Evolutionary conservation across 2,888 invertebrate genomes (phyloP).

Genomic region (Rhagium mordax): DNA sequence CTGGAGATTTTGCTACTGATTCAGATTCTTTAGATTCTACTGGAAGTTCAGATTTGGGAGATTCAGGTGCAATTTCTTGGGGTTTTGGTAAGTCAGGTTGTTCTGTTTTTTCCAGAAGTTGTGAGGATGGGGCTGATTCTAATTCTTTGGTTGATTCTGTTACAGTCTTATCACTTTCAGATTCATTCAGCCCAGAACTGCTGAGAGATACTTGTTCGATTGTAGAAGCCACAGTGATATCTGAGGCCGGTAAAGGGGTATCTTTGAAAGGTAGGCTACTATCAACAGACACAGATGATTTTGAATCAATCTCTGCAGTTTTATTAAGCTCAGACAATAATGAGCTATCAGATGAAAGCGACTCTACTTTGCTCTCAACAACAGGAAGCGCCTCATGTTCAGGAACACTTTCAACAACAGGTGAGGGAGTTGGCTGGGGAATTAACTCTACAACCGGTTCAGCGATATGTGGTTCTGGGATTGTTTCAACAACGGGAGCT

Average conservation of each 20-base stretch:
- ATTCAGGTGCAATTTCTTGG: background rate
- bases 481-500: conserved; percentile 50
- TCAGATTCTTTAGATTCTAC: conserved; percentile 38
- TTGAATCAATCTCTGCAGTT: background rate
- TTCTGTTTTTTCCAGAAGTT: background rate
- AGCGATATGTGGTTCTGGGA: conserved; percentile 31
- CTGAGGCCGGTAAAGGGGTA: background rate
- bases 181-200: conserved; percentile 16
- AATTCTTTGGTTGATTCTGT: conserved; percentile 13
- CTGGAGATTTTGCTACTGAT: background rate
- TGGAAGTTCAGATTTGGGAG: conserved; percentile 10
- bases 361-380: conserved; percentile 10
- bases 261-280: background rate
- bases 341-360: conserved; percentile 8
- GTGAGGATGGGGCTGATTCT: background rate
- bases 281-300: background rate
- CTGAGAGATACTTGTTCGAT: background rate
- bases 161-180: conserved; percentile 29
- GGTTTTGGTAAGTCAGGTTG: background rate
- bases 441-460: conserved; percentile 34
- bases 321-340: background rate
- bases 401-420: conserved; percentile 29
- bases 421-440: conserved; percentile 26
- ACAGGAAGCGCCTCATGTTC: conserved; percentile 10
- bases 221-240: background rate